A percentile compares a stretch with the other conserved stretches of the same genome.
Evolutionary conservation across 1,140 invertebrate genomes (phyloP).

Genomic region (Papilio glaucus): DNA sequence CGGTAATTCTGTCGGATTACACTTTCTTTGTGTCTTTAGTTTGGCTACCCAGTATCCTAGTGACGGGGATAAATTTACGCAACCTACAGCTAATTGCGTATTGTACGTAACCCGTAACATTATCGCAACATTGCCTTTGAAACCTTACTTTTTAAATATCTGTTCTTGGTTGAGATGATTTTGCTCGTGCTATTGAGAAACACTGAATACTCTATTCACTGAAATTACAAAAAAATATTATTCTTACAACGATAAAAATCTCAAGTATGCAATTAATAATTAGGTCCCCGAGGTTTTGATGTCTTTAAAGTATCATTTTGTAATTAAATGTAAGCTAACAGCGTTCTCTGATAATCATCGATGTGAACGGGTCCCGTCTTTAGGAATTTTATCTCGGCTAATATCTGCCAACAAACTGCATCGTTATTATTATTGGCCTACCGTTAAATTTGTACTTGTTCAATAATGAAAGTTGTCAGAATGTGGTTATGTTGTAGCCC

Average conservation of each 20-base stretch:
- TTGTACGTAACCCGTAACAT: no score
- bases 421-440: not conserved
- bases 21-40: no score
- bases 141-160: no score
- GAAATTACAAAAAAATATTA: not conserved
- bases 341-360: not conserved
- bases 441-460: slow-evolving; percentile 13
- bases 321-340: slow-evolving; percentile 13
- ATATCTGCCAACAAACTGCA: not conserved
- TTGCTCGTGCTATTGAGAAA: no score
- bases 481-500: not conserved
- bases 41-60: no score
- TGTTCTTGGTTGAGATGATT: no score
- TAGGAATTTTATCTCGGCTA: slow-evolving; percentile 10
- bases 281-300: not conserved
- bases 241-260: not conserved
- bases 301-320: not conserved
- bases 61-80: no score
- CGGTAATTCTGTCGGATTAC: no score
- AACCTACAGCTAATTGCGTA: no score
- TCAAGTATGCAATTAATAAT: slow-evolving; percentile 4
- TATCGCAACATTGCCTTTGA: no score
- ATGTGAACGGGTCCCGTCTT: slow-evolving; percentile 2
- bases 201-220: no score
- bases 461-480: slow-evolving; percentile 2